A percentile compares a stretch with the other conserved stretches of the same genome.
These are phyloP conservation scores for Crotalus viridis DNA, from an alignment of 2,113 vertebrate genomes.

Conservation along the genomic window DNA sequence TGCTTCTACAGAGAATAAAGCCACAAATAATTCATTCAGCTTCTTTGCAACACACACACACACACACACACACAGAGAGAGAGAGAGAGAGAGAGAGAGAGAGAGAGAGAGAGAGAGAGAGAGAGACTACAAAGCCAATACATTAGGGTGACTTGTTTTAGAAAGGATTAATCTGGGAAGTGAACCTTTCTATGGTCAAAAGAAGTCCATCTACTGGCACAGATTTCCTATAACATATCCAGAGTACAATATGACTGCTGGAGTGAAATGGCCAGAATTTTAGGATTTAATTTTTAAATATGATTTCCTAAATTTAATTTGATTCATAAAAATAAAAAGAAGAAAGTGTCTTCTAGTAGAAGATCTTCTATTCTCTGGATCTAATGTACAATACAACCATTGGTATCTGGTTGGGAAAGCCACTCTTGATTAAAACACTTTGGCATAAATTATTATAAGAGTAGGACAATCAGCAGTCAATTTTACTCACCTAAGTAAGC, in stretches of 20 bases:
- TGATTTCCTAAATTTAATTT: background rate
- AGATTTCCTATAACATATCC: background rate
- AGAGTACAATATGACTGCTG: background rate
- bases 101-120: too few species aligned
- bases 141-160: background rate
- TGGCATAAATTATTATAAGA: background rate
- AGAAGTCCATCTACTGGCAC: background rate
- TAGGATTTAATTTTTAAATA: background rate
- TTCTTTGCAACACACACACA: background rate
- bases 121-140: background rate
- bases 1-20: background rate
- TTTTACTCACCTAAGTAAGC: conserved; percentile 85
- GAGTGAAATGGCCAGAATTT: background rate
- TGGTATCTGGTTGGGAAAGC: background rate
- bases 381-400: background rate
- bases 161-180: background rate
- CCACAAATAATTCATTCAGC: background rate
- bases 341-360: background rate
- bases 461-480: background rate
- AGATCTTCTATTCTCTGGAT: background rate
- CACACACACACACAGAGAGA: too few species aligned
- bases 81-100: too few species aligned
- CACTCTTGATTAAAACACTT: background rate
- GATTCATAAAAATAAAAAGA: background rate
- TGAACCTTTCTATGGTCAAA: background rate